These are phyloP conservation scores for Ramphastos sulfuratus DNA, from an alignment of 2,113 vertebrate species.

Conservation along the genomic window DNA sequence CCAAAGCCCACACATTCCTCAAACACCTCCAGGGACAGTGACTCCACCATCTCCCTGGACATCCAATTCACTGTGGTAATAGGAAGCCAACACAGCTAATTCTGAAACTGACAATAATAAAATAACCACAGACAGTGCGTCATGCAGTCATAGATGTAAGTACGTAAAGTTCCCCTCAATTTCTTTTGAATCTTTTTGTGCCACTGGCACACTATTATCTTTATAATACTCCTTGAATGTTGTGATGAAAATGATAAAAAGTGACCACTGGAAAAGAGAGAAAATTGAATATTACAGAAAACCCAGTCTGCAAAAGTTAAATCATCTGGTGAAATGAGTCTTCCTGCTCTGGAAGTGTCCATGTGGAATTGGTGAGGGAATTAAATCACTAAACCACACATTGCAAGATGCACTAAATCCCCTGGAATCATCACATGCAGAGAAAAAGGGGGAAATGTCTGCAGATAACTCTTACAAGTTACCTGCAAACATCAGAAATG, in stretches of 20 bases:
- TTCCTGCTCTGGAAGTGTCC: neutral
- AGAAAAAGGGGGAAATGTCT: neutral
- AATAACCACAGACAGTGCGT: neutral
- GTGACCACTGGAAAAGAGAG: neutral
- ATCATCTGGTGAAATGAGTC: neutral
- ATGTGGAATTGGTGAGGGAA: neutral
- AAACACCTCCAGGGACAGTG: no score
- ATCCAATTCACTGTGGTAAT: neutral
- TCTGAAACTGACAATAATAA: neutral
- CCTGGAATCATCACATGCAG: neutral
- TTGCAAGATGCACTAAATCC: neutral
- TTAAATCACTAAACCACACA: neutral
- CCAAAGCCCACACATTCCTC: no score
- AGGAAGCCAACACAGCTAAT: neutral
- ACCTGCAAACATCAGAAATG: neutral
- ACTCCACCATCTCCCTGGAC: no score
- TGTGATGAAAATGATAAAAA: neutral
- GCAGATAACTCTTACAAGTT: neutral
- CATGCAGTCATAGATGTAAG: neutral
- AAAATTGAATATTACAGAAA: neutral
- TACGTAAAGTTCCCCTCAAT: neutral
- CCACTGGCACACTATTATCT: neutral
- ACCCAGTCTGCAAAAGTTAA: neutral
- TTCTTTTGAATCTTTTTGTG: neutral
- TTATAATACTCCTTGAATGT: neutral